Conservation (phyloP, 2,797 vertebrate genomes). For the Labroides dimidiatus region DNA sequence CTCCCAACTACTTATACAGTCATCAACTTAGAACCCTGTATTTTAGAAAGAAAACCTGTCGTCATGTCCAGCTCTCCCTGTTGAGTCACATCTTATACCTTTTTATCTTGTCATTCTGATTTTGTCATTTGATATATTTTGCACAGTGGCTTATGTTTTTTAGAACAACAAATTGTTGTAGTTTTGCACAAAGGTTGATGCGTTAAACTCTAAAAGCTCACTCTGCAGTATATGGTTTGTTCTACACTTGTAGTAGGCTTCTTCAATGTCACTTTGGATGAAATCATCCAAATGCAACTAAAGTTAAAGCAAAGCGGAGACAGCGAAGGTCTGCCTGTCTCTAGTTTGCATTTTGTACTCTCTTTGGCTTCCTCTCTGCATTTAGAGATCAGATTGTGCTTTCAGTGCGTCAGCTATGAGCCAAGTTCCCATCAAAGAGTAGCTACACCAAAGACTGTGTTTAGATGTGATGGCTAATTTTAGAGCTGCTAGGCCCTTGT, state of each 20-base stretch:
- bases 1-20: conserved; percentile 29
- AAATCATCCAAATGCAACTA: conserved; percentile 4
- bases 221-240: background rate
- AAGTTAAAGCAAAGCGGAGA: conserved; percentile 18
- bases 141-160: background rate
- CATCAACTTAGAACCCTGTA: conserved; percentile 22
- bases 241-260: background rate
- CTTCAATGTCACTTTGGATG: conserved; percentile 3
- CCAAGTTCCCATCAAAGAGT: conserved; percentile 76
- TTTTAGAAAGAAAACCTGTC: conserved; percentile 13
- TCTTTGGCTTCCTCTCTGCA: conserved; percentile 57
- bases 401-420: conserved; percentile 59
- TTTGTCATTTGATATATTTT: background rate
- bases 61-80: conserved; percentile 6
- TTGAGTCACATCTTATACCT: conserved; percentile 19
- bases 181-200: background rate
- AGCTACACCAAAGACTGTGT: conserved; percentile 73
- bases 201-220: background rate
- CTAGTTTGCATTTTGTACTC: conserved; percentile 49
- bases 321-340: conserved; percentile 29
- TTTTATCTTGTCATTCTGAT: background rate
- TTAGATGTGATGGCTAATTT: conserved; percentile 76
- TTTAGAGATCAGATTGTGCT: conserved; percentile 57
- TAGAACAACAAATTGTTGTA: too few relatives aligned
- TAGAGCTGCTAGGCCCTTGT: conserved; percentile 73